Evolutionary conservation across 2,797 vertebrate species (phyloP).

Genomic region (Nannoperca obscura): DNA sequence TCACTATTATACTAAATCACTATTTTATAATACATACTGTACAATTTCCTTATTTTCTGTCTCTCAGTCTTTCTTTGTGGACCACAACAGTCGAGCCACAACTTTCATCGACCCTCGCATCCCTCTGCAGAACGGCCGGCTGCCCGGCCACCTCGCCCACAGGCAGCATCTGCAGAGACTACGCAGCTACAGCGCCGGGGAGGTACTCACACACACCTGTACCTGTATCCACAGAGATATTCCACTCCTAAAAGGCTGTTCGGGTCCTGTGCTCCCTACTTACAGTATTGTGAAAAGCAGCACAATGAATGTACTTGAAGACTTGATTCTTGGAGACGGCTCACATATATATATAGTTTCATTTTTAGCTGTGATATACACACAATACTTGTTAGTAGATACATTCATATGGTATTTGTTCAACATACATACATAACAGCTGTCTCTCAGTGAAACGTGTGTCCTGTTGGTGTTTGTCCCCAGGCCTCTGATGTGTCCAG

Average conservation of each 20-base stretch:
- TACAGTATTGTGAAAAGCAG: not conserved
- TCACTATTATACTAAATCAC: too few relatives aligned
- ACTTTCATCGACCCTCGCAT: constrained; percentile 98
- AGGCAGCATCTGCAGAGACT: constrained; percentile 95
- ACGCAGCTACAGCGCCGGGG: constrained; percentile 98
- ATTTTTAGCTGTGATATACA: not conserved
- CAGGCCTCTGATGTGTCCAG: constrained; percentile 97
- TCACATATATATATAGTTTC: not conserved
- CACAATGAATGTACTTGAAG: not conserved
- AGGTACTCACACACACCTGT: constrained; percentile 82
- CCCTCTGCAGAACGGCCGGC: constrained; percentile 93
- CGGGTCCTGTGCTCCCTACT: not conserved
- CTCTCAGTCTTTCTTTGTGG: constrained; percentile 95
- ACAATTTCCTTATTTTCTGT: not conserved
- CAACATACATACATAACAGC: too few relatives aligned
- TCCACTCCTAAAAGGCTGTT: not conserved
- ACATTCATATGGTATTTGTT: too few relatives aligned
- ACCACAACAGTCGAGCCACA: constrained; percentile 97
- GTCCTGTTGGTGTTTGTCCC: constrained; percentile 24
- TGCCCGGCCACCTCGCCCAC: constrained; percentile 94
- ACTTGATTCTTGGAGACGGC: not conserved
- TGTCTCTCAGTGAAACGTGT: not conserved
- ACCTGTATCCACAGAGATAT: not conserved
- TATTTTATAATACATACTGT: not conserved
- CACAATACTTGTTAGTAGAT: too few relatives aligned